These are phyloP conservation scores for Dysdera silvatica DNA, from an alignment of 1,140 invertebrate genomes.

Conservation along the genomic window DNA sequence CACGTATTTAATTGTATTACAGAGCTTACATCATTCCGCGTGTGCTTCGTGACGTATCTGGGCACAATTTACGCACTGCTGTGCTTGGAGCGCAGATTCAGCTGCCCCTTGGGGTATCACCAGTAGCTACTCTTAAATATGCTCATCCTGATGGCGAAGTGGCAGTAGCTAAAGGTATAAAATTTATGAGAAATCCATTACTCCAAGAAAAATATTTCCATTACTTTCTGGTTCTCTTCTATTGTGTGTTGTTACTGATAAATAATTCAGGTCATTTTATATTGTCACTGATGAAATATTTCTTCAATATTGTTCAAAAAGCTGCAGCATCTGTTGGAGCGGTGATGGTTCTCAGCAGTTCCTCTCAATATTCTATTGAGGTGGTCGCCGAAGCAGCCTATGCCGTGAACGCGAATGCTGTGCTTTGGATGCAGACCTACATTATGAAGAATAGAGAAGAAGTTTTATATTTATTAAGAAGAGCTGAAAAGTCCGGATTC, in stretches of 20 bases:
- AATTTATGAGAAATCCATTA: too few species aligned
- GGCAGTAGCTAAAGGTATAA: conserved; percentile 72
- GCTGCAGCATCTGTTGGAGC: too few species aligned
- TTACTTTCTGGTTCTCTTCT: too few species aligned
- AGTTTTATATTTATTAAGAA: conserved; percentile 60
- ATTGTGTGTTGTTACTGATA: too few species aligned
- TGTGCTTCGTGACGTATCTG: conserved; percentile 66
- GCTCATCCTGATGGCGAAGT: conserved; percentile 80
- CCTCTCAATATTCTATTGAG: conserved; percentile 78
- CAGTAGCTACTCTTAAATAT: conserved; percentile 61
- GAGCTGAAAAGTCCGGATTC: conserved; percentile 74
- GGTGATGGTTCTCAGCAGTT: conserved; percentile 74
- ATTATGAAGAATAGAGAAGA: conserved; percentile 72
- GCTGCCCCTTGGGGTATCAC: conserved; percentile 77
- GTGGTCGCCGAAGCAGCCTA: conserved; percentile 65
- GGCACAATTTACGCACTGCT: conserved; percentile 54
- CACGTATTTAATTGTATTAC: too few species aligned
- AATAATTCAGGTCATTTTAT: too few species aligned
- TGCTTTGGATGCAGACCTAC: conserved; percentile 89
- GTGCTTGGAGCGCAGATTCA: conserved; percentile 60
- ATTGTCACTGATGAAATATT: too few species aligned
- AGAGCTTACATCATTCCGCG: conserved; percentile 70
- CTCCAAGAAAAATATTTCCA: too few species aligned
- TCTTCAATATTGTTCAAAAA: too few species aligned
- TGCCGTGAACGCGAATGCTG: conserved; percentile 54